Conservation (phyloP, 1,140 invertebrate genomes). For the Brachionus angularis region DNA sequence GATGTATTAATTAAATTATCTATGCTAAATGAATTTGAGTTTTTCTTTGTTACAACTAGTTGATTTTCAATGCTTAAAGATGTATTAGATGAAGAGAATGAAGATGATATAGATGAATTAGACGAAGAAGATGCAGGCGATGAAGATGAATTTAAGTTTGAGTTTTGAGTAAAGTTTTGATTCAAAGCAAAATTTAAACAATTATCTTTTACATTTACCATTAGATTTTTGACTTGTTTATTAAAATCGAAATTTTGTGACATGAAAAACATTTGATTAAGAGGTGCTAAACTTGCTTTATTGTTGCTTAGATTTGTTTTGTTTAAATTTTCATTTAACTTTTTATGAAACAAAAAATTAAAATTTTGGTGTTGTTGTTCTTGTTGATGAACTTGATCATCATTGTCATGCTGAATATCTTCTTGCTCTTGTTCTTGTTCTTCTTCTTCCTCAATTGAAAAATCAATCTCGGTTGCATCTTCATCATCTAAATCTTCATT, state of each 20-base stretch:
- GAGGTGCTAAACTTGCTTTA: background rate
- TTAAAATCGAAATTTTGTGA: conserved; percentile 10
- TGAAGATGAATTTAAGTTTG: too few relatives aligned
- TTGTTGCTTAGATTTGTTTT: background rate
- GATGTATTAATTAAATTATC: conserved; percentile 22
- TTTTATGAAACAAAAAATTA: too few relatives aligned
- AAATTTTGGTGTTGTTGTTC: too few relatives aligned
- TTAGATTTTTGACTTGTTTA: conserved; percentile 18
- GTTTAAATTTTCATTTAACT: too few relatives aligned
- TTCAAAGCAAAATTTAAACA: too few relatives aligned
- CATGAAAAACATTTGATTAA: background rate
- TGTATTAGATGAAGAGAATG: conserved; percentile 7
- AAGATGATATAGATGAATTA: too few relatives aligned
- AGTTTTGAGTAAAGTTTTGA: too few relatives aligned
- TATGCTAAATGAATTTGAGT: conserved; percentile 1
- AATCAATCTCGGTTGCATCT: background rate
- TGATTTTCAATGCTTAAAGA: background rate
- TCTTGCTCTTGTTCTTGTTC: background rate
- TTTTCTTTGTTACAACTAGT: conserved; percentile 6
- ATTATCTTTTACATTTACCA: background rate
- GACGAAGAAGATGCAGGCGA: too few relatives aligned
- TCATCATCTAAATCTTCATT: conserved; percentile 29
- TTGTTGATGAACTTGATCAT: too few relatives aligned
- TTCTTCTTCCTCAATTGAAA: background rate
- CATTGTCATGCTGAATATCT: too few relatives aligned